Percentiles rank a stretch among this genome's conserved stretches.
These are phyloP conservation scores for Drosophila lini DNA, from an alignment of 1,140 invertebrate genomes.

Conservation along the genomic window DNA sequence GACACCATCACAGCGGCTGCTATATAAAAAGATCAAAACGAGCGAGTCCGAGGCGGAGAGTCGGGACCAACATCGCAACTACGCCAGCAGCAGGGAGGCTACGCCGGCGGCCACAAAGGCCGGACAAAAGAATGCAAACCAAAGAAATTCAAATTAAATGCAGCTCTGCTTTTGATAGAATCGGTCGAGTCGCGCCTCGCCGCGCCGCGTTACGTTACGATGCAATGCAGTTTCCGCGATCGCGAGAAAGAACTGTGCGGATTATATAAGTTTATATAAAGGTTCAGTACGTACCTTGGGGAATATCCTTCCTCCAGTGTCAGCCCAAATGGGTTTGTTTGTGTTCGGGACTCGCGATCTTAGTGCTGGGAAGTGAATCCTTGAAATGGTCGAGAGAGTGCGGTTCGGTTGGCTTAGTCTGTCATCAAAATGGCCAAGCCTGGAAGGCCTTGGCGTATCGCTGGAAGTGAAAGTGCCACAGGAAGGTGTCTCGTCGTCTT, in stretches of 20 bases:
- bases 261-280: conserved; percentile 60
- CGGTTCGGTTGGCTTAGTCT: conserved; percentile 7
- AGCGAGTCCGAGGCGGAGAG: conserved; percentile 42
- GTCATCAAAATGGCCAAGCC: conserved; percentile 17
- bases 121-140: conserved; percentile 72
- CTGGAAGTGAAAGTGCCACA: conserved; percentile 54
- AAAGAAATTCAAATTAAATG: conserved; percentile 77
- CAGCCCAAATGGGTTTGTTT: conserved; percentile 11
- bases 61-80: conserved; percentile 10
- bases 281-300: conserved; percentile 24
- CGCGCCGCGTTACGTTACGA: conserved; percentile 9
- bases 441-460: conserved; percentile 23
- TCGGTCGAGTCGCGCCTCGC: conserved; percentile 55
- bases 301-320: conserved; percentile 23
- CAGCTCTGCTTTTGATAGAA: conserved; percentile 76
- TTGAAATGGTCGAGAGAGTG: conserved; percentile 21
- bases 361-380: conserved; percentile 20
- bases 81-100: conserved; percentile 28
- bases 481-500: conserved; percentile 53
- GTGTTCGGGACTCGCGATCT: neutral
- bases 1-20: conserved; percentile 64
- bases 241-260: conserved; percentile 18
- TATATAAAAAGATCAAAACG: conserved; percentile 71
- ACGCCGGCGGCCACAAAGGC: conserved; percentile 56
- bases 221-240: conserved; percentile 19